Evolutionary conservation across 2,888 invertebrate species (phyloP), one percentile per base, ranked within the genome.

Genomic region (Trichopoda pennipes): DNA sequence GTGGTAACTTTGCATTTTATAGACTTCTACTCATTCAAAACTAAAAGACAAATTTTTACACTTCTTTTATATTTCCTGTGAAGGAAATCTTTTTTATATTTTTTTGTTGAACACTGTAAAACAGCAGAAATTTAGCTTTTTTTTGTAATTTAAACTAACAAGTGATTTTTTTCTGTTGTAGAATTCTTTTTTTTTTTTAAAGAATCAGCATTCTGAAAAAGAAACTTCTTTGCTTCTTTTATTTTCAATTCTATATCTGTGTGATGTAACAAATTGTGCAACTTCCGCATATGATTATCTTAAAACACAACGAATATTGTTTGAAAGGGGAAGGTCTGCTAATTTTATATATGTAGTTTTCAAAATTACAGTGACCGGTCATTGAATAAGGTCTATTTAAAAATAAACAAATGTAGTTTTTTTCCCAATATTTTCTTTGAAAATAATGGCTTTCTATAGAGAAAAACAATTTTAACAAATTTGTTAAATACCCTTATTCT

Each of bases 1-100:
- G 79, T 79, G 82, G 82, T 75, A 76, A 82, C 75, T 82, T 82
- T 82, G 79, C 82, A 82, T 82, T 82, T 79, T 61, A 76, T 75
- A 61, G 75, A 75, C 66, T 74, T 56, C 44, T 55, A 38, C 47
- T 79, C 3, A 28, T 55, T 55, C n/a, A 21, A 19, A 61, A 74
- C 68, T 61, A 73, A 79, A 79, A 68, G 61, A 74, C 47, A 53
- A 38, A 61, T 55, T 68, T 68, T 73, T 79, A 61, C 79, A 73
- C 73, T 78, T 78, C 73, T 74, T 68, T 68, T 73, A 60, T 79
- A 28, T 56, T 64, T 77, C 77, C 70, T 44, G 66, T 49, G 68
- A 55, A 21, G 68, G 35, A 74, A n/a, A n/a, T n/a, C n/a, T n/a
- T 72, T 49, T 56, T 58, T 78, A 23, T 53, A 3, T 28, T 28